Percentiles rank a stretch among this genome's conserved stretches.
phyloP scores from a whole-genome alignment of 1,140 invertebrate genomes.

The Pseudobourletiella spinata region DNA sequence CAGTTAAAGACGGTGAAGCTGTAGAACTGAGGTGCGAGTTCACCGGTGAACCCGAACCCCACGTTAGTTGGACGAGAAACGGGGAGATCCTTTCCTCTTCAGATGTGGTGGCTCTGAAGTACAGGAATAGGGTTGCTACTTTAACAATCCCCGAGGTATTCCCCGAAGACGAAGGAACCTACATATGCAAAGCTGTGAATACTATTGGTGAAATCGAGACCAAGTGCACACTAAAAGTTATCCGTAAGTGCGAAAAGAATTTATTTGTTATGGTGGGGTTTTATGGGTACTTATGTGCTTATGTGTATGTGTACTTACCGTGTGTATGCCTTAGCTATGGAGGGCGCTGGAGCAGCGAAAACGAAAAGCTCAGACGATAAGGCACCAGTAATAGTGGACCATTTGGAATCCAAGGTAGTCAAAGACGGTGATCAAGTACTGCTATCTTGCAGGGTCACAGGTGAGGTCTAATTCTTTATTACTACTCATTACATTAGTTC shows the following conservation, averaged over 20 bases:
- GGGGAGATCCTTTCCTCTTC: conserved; percentile 63
- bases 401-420: conserved; percentile 66
- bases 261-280: too few relatives aligned
- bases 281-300: too few relatives aligned
- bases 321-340: too few relatives aligned
- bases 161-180: conserved; percentile 86
- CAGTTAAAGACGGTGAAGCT: conserved; percentile 70
- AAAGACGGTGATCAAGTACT: conserved; percentile 78
- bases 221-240: conserved; percentile 68
- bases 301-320: too few relatives aligned
- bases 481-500: conserved; percentile 4
- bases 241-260: conserved; percentile 65
- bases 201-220: conserved; percentile 73
- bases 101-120: conserved; percentile 81
- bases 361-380: conserved; percentile 53
- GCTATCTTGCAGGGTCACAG: conserved; percentile 74
- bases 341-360: conserved; percentile 39
- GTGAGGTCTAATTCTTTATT: conserved; percentile 36
- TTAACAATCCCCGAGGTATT: conserved; percentile 83
- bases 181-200: conserved; percentile 81
- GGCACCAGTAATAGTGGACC: conserved; percentile 72
- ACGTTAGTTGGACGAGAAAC: conserved; percentile 72
- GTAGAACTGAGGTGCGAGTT: conserved; percentile 68
- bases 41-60: conserved; percentile 60
- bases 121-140: conserved; percentile 75